Base-by-base conservation (phyloP, 2,797 vertebrate species). In the Urophycis tenuis region DNA sequence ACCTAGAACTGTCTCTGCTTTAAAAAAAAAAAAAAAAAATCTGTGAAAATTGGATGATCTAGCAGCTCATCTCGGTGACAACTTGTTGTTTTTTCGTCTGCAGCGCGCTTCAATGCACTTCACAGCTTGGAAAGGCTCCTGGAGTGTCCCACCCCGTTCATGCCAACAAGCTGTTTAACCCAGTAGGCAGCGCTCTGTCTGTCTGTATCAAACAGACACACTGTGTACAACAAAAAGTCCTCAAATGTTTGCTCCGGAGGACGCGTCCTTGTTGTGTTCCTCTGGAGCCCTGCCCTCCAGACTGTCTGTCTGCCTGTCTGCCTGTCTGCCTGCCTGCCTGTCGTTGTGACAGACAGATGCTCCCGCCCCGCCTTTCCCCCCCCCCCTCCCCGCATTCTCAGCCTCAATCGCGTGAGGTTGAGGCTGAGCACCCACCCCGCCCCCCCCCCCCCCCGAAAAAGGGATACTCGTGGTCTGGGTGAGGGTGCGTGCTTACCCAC, bases 161-260 rank as follows among this genome's bases (percentile, higher is more conserved):
- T 67, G 60, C 60, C 60, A 67, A 67, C 60, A 67, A 29, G 60
- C 60, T 29, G 25, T 29, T 30, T 67, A 11, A 67, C 60, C 25
- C 25, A 12, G 60, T 67, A 29, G 25, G 60, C 60, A 8, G 4
- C n/a, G 1, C 60, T 29, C 60, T 67, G 60, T 67, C 60, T 29
- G 60, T 67, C 60, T 67, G 60, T 29, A 60, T 25, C 53, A 60
- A 67, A 67, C n/a, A 67, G 60, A 60, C 53, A 60, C 53, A 60
- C 25, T 60, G 53, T 60, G 53, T 2, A n/a, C 11, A n/a, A 60
- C 45, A 60, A 67, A 67, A 67, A 67, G 60, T 67, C 25, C 25
- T 1, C 25, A 11, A 29, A 25, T 67, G 60, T 67, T 67, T 29
- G 60, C 60, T 67, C 12, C 12, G 60, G n/a, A 67, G n/a, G 60